Evolutionary conservation across 2,113 vertebrate species (phyloP), one percentile per base, ranked within the genome.

Genomic region (Piprites chloris): DNA sequence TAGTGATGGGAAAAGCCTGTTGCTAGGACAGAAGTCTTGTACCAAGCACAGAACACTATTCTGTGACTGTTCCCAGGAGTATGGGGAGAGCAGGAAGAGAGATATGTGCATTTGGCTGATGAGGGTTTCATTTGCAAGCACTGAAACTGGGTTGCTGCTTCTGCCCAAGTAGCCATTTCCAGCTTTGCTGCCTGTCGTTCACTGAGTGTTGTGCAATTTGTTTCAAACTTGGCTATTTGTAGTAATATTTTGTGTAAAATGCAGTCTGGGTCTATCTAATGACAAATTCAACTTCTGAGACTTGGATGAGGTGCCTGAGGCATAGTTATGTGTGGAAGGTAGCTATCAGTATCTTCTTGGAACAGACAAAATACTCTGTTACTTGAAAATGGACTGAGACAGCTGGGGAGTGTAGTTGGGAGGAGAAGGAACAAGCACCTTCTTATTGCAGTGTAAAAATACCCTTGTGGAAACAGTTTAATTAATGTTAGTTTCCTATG

Each of bases 51-150:
- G 56, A 58, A 11, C 30, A n/a, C 4, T 18, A 6, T 11, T 53
- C 41, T 49, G 28, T 26, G 58, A 15, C 32, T 37, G 16, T n/a
- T 59, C 24, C 17, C 37, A 27, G 65, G 24, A 50, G 26, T 14
- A 2, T 1, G 2, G 24, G 5, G n/a, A 17, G 30, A 56, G n/a
- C 3, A 20, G 35, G 35, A 62, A 42, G 46, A 66, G 14, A 14
- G 32, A 28, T 49, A 11, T 13, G 16, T 1, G 2, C 1, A 0
- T 69, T 41, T 27, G 35, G 4, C 24, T 33, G 19, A 19, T 41
- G 16, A 8, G 18, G 7, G 17, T 65, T 79, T 0, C 1, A 8
- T 91, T 35, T 26, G 47, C 47, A 13, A 12, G 33, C 22, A 1
- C 22, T 32, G 33, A 3, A 9, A 1, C n/a, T 30, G 2, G 1